phyloP scores from a whole-genome alignment of 2,888 invertebrate species.

The Apamea sordens region DNA sequence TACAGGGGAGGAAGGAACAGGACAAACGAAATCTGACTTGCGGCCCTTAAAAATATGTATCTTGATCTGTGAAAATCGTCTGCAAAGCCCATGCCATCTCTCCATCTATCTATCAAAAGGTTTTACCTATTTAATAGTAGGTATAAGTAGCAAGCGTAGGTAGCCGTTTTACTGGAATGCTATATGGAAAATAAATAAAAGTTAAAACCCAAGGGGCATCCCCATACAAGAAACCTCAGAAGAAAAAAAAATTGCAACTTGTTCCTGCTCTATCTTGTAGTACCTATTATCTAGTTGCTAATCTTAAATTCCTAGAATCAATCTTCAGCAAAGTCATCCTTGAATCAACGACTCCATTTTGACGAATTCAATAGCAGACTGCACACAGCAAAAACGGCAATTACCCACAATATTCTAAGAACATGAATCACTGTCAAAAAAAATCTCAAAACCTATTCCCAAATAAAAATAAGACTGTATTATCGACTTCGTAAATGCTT shows the following conservation, averaged over 20 bases:
- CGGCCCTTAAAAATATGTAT: not conserved
- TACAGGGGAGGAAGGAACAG: too few species aligned
- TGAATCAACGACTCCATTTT: slow-evolving; percentile 14
- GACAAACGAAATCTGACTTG: not conserved
- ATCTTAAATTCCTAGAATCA: slow-evolving; percentile 23
- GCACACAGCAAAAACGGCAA: slow-evolving; percentile 6
- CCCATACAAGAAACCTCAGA: not conserved
- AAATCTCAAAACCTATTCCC: not conserved
- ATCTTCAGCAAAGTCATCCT: slow-evolving; percentile 2
- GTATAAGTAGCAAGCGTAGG: not conserved
- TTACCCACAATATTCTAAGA: slow-evolving; percentile 10
- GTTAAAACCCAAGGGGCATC: not conserved
- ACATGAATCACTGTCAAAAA: slow-evolving; percentile 24
- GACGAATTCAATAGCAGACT: not conserved
- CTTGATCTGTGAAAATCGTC: not conserved
- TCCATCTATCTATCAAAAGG: not conserved
- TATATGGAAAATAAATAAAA: not conserved
- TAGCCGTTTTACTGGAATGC: not conserved
- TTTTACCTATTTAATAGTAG: not conserved
- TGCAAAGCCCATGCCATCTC: not conserved
- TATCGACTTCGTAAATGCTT: not conserved
- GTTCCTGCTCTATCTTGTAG: not conserved
- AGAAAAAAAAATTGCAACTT: not conserved
- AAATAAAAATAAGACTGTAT: slow-evolving; percentile 11
- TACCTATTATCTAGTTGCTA: not conserved